Evolutionary conservation across 1,140 invertebrate genomes (phyloP).

Genomic region (Cataglyphis hispanica): DNA sequence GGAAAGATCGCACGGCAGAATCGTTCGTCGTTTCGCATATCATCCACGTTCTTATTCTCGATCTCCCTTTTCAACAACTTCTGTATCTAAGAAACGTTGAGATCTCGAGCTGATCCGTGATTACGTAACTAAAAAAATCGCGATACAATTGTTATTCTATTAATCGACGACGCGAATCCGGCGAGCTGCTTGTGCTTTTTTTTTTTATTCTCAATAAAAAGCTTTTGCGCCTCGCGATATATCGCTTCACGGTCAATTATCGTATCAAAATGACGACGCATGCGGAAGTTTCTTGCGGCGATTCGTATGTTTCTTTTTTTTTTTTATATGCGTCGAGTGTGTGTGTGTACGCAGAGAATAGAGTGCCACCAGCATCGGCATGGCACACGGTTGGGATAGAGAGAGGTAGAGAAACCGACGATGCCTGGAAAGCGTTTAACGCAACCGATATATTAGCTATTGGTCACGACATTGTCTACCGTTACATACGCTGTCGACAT

Average conservation of each 20-base stretch:
- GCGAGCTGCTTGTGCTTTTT: not conserved
- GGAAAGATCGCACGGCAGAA: not conserved
- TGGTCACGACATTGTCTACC: conserved; percentile 84
- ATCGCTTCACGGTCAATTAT: not conserved
- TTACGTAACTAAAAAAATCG: conserved; percentile 1
- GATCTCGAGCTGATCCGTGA: not conserved
- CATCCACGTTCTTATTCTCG: not conserved
- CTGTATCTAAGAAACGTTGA: not conserved
- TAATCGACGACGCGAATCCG: not conserved
- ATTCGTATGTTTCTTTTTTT: conserved; percentile 36
- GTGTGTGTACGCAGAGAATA: conserved; percentile 39
- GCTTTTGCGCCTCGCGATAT: not conserved
- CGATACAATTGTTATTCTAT: not conserved
- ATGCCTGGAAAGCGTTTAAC: conserved; percentile 83
- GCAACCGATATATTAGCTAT: conserved; percentile 84
- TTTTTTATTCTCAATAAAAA: conserved; percentile 8
- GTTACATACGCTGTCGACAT: conserved; percentile 81
- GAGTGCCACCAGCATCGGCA: conserved; percentile 24
- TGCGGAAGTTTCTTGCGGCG: conserved; percentile 55
- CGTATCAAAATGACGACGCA: conserved; percentile 7
- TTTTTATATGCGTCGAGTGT: not conserved
- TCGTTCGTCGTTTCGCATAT: not conserved
- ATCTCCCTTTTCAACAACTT: not conserved
- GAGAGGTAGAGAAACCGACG: conserved; percentile 69
- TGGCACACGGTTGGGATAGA: not conserved